These are phyloP conservation scores for Acronicta alni DNA, from an alignment of 2,888 invertebrate species.

Conservation along the genomic window DNA sequence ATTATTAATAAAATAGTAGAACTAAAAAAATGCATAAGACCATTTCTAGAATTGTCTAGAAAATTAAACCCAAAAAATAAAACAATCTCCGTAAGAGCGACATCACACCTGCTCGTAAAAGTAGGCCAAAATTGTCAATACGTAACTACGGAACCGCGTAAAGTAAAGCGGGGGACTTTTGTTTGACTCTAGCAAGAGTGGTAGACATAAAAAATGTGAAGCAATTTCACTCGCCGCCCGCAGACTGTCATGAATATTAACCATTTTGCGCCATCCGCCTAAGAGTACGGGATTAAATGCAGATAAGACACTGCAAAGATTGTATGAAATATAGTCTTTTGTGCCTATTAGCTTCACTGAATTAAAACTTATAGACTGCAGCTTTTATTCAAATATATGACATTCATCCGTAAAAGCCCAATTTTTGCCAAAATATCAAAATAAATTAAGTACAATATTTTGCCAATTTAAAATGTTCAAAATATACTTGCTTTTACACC, in stretches of 20 bases:
- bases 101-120: constrained; percentile 16
- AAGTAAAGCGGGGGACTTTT: constrained; percentile 57
- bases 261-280: constrained; percentile 74
- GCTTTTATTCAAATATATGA: too few species aligned
- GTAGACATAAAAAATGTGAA: constrained; percentile 84
- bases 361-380: too few species aligned
- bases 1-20: too few species aligned
- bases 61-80: not conserved
- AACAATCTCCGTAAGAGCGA: not conserved
- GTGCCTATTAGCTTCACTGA: too few species aligned
- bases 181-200: constrained; percentile 61
- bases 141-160: constrained; percentile 21
- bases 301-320: constrained; percentile 38
- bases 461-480: too few species aligned
- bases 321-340: too few species aligned
- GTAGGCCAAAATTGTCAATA: constrained; percentile 31
- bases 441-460: too few species aligned
- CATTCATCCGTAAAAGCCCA: too few species aligned
- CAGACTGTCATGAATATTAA: constrained; percentile 87
- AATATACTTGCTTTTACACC: too few species aligned
- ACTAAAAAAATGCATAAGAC: too few species aligned
- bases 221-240: constrained; percentile 83
- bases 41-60: not conserved
- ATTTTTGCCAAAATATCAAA: too few species aligned
- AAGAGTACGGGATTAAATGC: constrained; percentile 55